phyloP scores from a whole-genome alignment of 2,888 invertebrate species.

The Drosophila mayaguana region DNA sequence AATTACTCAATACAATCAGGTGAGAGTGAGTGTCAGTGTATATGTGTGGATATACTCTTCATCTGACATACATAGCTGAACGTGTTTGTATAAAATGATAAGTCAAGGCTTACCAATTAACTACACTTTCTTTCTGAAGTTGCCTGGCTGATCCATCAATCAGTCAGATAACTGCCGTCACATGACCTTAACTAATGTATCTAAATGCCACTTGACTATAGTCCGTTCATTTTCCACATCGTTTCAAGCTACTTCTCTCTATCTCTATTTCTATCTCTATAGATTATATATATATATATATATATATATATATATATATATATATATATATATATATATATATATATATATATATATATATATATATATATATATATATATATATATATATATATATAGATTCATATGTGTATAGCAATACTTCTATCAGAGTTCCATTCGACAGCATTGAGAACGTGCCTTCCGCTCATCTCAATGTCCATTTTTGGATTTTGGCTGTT shows the following conservation, averaged over 20 bases:
- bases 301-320: constrained; percentile 5
- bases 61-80: not conserved
- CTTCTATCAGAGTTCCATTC: not conserved
- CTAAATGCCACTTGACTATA: constrained; percentile 30
- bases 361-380: constrained; percentile 1
- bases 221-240: constrained; percentile 1
- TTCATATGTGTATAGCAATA: not conserved
- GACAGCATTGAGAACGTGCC: constrained; percentile 31
- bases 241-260: not conserved
- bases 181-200: constrained; percentile 42
- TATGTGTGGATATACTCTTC: constrained; percentile 1
- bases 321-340: not conserved
- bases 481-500: not conserved
- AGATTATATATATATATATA: constrained; percentile 1
- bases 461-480: constrained; percentile 39
- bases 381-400: not conserved
- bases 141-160: constrained; percentile 45
- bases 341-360: constrained; percentile 1
- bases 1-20: constrained; percentile 38
- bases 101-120: constrained; percentile 39
- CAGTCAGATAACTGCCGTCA: constrained; percentile 33
- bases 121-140: constrained; percentile 7
- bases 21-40: not conserved
- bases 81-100: constrained; percentile 19
- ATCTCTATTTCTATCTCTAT: not conserved